These are phyloP conservation scores for Drosophila littoralis DNA, from an alignment of 1,140 invertebrate species.

Conservation along the genomic window DNA sequence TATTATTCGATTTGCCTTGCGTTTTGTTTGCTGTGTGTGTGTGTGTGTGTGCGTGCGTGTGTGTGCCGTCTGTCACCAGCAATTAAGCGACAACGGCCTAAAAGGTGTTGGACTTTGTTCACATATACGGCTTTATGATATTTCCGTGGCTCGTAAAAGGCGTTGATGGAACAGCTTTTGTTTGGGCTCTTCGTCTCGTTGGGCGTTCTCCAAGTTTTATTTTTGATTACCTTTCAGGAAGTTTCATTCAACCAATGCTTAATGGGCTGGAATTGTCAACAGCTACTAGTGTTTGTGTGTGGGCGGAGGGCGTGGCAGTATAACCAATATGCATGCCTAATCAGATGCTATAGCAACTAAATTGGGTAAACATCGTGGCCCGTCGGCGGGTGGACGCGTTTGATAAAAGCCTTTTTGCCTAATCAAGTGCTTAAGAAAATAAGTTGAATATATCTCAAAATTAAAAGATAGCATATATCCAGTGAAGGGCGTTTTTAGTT, in stretches of 20 bases:
- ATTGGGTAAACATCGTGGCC: slow-evolving; percentile 1
- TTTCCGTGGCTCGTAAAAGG: slow-evolving; percentile 47
- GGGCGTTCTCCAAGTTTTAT: slow-evolving; percentile 11
- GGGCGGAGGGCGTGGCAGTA: slow-evolving; percentile 4
- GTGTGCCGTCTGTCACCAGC: slow-evolving; percentile 69
- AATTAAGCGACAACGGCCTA: slow-evolving; percentile 68
- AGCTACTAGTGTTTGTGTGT: not conserved
- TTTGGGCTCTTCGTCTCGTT: slow-evolving; percentile 1
- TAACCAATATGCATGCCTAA: slow-evolving; percentile 16
- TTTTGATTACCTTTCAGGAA: slow-evolving; percentile 60
- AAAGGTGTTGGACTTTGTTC: slow-evolving; percentile 39
- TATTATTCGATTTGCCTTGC: slow-evolving; percentile 73
- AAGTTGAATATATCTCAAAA: not conserved
- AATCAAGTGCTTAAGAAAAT: not conserved
- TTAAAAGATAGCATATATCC: too few relatives aligned
- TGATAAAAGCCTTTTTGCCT: not conserved
- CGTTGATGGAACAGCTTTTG: slow-evolving; percentile 29
- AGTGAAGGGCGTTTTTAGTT: too few relatives aligned
- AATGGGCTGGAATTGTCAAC: not conserved
- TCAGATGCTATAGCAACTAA: slow-evolving; percentile 9
- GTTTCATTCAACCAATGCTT: slow-evolving; percentile 29
- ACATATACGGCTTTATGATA: slow-evolving; percentile 35
- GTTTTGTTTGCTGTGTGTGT: slow-evolving; percentile 38
- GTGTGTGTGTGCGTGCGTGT: slow-evolving; percentile 25
- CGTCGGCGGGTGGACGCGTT: not conserved